A percentile compares a stretch with the other conserved stretches of the same genome.
Conservation (phyloP, 2,888 invertebrate species). For the Nemapogon koenigi region DNA sequence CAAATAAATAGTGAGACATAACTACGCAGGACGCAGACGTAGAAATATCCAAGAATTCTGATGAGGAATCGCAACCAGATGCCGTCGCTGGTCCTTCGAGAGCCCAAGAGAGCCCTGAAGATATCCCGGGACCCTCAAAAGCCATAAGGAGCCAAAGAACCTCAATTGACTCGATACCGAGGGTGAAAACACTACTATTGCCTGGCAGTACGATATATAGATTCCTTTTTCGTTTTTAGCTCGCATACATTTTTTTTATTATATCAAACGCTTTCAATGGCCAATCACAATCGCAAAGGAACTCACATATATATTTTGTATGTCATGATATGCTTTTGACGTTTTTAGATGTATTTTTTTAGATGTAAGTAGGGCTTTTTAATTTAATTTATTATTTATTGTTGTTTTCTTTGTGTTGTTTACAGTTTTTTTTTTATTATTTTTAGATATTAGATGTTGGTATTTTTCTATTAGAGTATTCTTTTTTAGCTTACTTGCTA, state of each 20-base stretch:
- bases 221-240: not conserved
- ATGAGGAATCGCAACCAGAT: constrained; percentile 1
- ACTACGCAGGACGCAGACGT: constrained; percentile 1
- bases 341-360: not conserved
- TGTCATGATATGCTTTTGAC: not conserved
- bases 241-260: not conserved
- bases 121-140: not conserved
- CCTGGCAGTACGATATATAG: constrained; percentile 61
- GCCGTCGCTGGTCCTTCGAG: not conserved
- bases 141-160: constrained; percentile 17
- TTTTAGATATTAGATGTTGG: not conserved
- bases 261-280: too few relatives aligned
- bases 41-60: constrained; percentile 7
- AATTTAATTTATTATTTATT: not conserved
- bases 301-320: constrained; percentile 22
- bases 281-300: constrained; percentile 41
- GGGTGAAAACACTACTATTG: constrained; percentile 35
- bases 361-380: not conserved
- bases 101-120: constrained; percentile 23
- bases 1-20: too few relatives aligned
- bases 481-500: not conserved
- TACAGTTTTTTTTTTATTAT: not conserved
- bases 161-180: too few relatives aligned
- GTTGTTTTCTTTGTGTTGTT: not conserved
- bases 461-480: not conserved